Evolutionary conservation across 2,888 invertebrate species (phyloP), one percentile per base, ranked within the genome.

Genomic region (Gnatocerus cornutus): DNA sequence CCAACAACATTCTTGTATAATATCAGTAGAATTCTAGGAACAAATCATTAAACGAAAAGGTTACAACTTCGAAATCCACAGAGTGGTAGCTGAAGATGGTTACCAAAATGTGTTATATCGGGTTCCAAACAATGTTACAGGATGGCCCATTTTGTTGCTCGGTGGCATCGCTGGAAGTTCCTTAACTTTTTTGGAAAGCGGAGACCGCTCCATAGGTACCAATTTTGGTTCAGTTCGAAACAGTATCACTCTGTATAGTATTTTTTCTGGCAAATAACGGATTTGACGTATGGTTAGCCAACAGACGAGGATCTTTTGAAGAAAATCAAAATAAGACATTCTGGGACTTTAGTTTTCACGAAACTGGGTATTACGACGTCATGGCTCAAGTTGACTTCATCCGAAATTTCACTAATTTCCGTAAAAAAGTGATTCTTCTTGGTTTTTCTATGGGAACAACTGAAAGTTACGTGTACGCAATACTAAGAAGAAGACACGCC

Each of bases 371-470:
- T 21, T 61, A 61, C 21, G 61, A 61, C 46, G 46, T 61, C 48
- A 61, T 33, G 12, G 46, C 61, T 12, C 46, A 61, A 61, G 16
- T 61, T 16, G 37, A 61, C 5, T 48, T 61, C 9, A 46, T 61
- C 9, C 13, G 37, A 12, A 39, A 55, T 16, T 16, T 33, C 12
- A 61, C 46, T 1, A 37, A 10, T 14, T 16, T 9, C 16, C 4
- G 27, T 7, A 13, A 10, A 48, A 61, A 46, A 61, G 29, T 61
- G 8, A 48, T 61, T 10, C 37, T 37, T 16, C 13, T 61, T 5
- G 61, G 61, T 5, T 61, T 33, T 33, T 61, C 61, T 16, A 61
- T 48, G 46, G 61, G 61, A n/a, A 37, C 41, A 1, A 63, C 63
- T 9, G 63, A 63, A 12, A 37, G 52, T 12, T 63, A 41, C 12